Percentiles rank a stretch among this genome's conserved stretches.
These are phyloP conservation scores for Halcyon badia DNA, from an alignment of 2,797 vertebrate genomes.

Conservation along the genomic window DNA sequence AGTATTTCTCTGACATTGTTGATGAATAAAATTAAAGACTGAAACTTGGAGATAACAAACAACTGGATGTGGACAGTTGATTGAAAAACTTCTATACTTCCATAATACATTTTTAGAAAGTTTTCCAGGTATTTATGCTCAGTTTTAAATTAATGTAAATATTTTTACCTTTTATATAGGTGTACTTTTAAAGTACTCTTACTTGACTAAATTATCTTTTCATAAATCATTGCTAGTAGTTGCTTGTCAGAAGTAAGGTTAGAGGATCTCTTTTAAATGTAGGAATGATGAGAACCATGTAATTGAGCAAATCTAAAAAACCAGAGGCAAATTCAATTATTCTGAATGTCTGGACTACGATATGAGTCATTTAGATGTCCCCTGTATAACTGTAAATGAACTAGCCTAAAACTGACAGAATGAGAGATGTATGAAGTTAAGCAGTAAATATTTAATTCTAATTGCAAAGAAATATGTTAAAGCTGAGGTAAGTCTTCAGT, in stretches of 20 bases:
- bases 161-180: neutral
- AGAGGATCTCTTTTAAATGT: neutral
- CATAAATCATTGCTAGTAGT: slow-evolving; percentile 6
- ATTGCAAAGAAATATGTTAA: neutral
- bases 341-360: neutral
- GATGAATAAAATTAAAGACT: neutral
- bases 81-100: neutral
- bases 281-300: neutral
- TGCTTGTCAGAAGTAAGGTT: neutral
- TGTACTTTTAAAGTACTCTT: neutral
- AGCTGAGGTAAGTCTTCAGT: neutral
- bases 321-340: neutral
- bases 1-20: neutral
- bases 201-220: neutral
- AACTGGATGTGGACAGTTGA: neutral
- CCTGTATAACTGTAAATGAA: neutral
- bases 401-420: neutral
- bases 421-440: slow-evolving; percentile 1
- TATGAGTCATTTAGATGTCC: neutral
- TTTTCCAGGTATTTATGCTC: neutral
- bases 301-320: neutral
- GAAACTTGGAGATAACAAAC: neutral
- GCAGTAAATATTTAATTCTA: slow-evolving; percentile 49
- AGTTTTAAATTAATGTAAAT: neutral
- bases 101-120: neutral